Conservation (phyloP, 2,113 vertebrate genomes). For the Oryzias melastigma region DNA sequence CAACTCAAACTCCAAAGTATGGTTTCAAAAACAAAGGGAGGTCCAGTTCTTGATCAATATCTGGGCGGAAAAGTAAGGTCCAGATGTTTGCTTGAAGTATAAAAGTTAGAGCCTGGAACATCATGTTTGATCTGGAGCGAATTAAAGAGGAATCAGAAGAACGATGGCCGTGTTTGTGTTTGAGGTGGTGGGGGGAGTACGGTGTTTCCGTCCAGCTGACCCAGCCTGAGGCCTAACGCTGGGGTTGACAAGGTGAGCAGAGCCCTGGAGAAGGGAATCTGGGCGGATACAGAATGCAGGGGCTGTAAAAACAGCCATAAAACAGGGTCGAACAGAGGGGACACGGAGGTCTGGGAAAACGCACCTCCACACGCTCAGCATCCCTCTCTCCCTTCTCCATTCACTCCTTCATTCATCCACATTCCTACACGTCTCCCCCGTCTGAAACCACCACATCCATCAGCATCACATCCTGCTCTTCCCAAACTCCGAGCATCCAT, state of each 20-base stretch:
- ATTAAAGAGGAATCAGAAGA: constrained; percentile 30
- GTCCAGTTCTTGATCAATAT: constrained; percentile 23
- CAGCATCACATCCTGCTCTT: constrained; percentile 22
- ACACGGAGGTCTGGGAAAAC: constrained; percentile 63
- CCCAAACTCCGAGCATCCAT: constrained; percentile 25
- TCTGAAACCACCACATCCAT: constrained; percentile 37
- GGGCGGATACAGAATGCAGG: constrained; percentile 55
- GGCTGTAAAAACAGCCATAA: constrained; percentile 70
- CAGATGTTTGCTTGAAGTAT: constrained; percentile 21
- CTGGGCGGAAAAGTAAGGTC: constrained; percentile 14
- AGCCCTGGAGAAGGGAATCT: constrained; percentile 57
- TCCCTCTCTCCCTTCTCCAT: constrained; percentile 31
- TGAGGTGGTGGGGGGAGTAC: rapidly evolving
- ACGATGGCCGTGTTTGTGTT: background rate
- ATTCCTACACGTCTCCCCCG: constrained; percentile 45
- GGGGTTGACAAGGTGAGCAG: constrained; percentile 50
- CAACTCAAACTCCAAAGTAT: constrained; percentile 7
- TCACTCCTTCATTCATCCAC: constrained; percentile 34
- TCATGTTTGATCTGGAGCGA: constrained; percentile 45
- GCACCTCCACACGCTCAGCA: constrained; percentile 35
- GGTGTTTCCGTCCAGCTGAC: constrained; percentile 38
- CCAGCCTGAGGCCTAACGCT: constrained; percentile 47
- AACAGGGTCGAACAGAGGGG: constrained; percentile 66
- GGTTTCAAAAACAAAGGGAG: background rate
- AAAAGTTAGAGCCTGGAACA: background rate